Conservation (phyloP, 2,888 invertebrate genomes). For the Thelaira solivaga region DNA sequence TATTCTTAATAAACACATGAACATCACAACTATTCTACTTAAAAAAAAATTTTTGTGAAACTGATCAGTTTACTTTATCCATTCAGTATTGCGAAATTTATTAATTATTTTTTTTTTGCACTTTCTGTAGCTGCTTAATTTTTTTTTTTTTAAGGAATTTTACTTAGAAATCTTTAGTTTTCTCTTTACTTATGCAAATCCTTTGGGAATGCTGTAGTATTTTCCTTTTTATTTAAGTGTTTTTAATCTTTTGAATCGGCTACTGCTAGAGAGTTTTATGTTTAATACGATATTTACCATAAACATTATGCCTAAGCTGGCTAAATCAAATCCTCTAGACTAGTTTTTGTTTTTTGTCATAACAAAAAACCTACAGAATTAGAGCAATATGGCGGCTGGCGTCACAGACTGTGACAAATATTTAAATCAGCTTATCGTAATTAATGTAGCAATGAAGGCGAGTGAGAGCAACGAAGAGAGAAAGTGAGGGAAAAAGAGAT, state of each 20-base stretch:
- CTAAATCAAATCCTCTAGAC: constrained; percentile 23
- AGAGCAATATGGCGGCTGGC: constrained; percentile 40
- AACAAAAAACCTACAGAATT: constrained; percentile 41
- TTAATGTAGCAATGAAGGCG: neutral
- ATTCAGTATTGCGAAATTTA: too few species aligned
- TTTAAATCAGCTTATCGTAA: neutral
- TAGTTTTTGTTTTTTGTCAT: neutral
- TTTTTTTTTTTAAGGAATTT: too few species aligned
- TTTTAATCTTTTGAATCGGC: constrained; percentile 35
- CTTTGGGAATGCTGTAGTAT: neutral
- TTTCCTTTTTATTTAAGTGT: neutral
- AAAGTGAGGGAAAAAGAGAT: neutral
- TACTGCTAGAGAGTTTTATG: neutral
- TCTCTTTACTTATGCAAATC: neutral
- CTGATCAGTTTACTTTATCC: too few species aligned
- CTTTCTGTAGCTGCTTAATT: too few species aligned
- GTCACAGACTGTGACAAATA: constrained; percentile 25
- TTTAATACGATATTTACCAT: constrained; percentile 45
- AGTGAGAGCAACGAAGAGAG: neutral
- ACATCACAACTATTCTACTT: too few species aligned
- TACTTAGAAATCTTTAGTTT: too few species aligned
- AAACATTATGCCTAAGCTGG: constrained; percentile 53
- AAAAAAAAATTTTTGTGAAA: too few species aligned
- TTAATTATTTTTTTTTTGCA: too few species aligned
- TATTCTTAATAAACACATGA: too few species aligned